These are phyloP conservation scores for Lanius ludovicianus DNA, from an alignment of 2,113 vertebrate species.

Conservation along the genomic window DNA sequence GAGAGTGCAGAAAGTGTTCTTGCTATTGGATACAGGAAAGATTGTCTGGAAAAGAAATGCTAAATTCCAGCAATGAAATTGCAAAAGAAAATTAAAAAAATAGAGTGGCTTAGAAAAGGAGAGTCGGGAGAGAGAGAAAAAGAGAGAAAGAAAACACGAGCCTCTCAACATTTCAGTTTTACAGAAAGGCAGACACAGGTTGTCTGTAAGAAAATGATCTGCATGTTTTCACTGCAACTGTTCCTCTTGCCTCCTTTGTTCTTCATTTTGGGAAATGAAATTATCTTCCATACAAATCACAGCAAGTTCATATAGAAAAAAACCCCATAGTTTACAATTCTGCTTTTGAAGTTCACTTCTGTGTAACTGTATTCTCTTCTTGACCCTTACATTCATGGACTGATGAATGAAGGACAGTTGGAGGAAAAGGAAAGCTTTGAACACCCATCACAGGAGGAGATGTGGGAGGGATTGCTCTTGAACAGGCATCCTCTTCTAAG, in stretches of 20 bases:
- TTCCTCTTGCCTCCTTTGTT: background rate
- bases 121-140: background rate
- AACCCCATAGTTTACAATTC: background rate
- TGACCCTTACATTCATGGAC: background rate
- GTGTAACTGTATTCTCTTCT: background rate
- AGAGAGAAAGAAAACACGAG: background rate
- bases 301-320: background rate
- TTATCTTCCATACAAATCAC: background rate
- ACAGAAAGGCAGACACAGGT: background rate
- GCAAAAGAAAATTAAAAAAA: background rate
- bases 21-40: background rate
- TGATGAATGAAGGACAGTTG: background rate
- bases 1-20: background rate
- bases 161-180: background rate
- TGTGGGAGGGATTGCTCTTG: background rate
- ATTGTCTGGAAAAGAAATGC: background rate
- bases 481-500: background rate
- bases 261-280: background rate
- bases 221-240: background rate
- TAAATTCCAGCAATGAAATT: background rate
- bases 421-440: background rate
- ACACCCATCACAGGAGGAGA: background rate
- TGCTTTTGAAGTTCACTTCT: slow-evolving; percentile 8
- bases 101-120: background rate
- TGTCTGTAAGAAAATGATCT: background rate